phyloP scores from a whole-genome alignment of 2,888 invertebrate species.

The Latrodectus hesperus region DNA sequence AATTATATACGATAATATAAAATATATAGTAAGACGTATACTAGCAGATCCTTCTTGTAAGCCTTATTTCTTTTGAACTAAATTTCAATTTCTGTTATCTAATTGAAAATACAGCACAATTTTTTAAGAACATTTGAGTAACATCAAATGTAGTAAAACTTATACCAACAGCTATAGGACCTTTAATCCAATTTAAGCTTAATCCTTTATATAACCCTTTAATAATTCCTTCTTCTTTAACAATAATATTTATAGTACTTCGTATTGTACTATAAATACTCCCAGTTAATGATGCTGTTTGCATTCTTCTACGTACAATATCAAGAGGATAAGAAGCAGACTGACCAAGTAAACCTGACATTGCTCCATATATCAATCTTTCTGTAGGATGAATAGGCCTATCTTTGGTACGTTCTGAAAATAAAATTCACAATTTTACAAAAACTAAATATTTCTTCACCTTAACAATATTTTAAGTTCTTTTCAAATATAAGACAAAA shows the following conservation, averaged over 20 bases:
- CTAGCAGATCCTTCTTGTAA: not conserved
- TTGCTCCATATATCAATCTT: constrained; percentile 88
- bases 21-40: not conserved
- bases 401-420: constrained; percentile 64
- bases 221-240: constrained; percentile 85
- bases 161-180: constrained; percentile 85
- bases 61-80: not conserved
- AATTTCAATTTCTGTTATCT: not conserved
- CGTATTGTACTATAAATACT: constrained; percentile 80
- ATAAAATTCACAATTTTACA: not conserved
- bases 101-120: constrained; percentile 17
- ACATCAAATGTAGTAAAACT: constrained; percentile 95
- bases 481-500: too few relatives aligned
- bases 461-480: too few relatives aligned
- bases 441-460: not conserved
- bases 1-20: not conserved
- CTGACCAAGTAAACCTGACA: constrained; percentile 95
- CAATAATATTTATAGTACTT: constrained; percentile 77
- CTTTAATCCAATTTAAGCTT: constrained; percentile 98
- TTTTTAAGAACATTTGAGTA: constrained; percentile 67
- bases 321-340: constrained; percentile 97
- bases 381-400: constrained; percentile 79
- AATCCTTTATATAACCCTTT: constrained; percentile 97
- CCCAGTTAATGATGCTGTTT: constrained; percentile 80
- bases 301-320: constrained; percentile 87